Evolutionary conservation across 2,113 vertebrate species (phyloP).

Genomic region (Oxygymnocypris stewartii): DNA sequence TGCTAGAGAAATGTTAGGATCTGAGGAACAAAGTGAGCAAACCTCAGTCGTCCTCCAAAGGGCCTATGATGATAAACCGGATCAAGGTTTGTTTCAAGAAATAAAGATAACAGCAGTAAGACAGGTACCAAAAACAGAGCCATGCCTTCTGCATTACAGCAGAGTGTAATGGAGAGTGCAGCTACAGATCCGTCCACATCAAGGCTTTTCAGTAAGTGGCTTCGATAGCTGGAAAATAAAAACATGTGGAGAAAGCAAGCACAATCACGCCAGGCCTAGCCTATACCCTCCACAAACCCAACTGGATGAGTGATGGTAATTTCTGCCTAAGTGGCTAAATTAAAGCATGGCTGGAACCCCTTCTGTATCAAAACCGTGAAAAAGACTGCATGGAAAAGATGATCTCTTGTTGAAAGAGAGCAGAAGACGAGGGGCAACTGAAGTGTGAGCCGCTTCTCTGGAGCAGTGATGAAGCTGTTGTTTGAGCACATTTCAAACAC

Average conservation of each 20-base stretch:
- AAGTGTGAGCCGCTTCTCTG: background rate
- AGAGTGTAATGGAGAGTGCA: slow-evolving; percentile 41
- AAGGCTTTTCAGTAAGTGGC: slow-evolving; percentile 46
- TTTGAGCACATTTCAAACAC: slow-evolving; percentile 54
- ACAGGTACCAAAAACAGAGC: slow-evolving; percentile 57
- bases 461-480: slow-evolving; percentile 47
- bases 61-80: slow-evolving; percentile 31
- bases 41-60: slow-evolving; percentile 57
- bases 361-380: background rate
- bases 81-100: slow-evolving; percentile 60
- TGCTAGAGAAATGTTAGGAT: slow-evolving; percentile 47
- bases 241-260: slow-evolving; percentile 61
- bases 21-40: slow-evolving; percentile 56
- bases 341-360: slow-evolving; percentile 60
- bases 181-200: slow-evolving; percentile 44
- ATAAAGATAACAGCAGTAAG: slow-evolving; percentile 54
- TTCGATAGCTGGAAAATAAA: slow-evolving; percentile 64
- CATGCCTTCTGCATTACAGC: slow-evolving; percentile 54
- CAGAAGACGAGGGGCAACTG: background rate
- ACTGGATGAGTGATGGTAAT: slow-evolving; percentile 60
- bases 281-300: slow-evolving; percentile 63
- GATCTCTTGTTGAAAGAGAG: slow-evolving; percentile 22
- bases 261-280: slow-evolving; percentile 65
- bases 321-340: slow-evolving; percentile 64
- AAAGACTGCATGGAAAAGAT: slow-evolving; percentile 22